Evolutionary conservation across 2,888 invertebrate species (phyloP), one percentile per base, ranked within the genome.

Genomic region (Opisthograptis luteolata): DNA sequence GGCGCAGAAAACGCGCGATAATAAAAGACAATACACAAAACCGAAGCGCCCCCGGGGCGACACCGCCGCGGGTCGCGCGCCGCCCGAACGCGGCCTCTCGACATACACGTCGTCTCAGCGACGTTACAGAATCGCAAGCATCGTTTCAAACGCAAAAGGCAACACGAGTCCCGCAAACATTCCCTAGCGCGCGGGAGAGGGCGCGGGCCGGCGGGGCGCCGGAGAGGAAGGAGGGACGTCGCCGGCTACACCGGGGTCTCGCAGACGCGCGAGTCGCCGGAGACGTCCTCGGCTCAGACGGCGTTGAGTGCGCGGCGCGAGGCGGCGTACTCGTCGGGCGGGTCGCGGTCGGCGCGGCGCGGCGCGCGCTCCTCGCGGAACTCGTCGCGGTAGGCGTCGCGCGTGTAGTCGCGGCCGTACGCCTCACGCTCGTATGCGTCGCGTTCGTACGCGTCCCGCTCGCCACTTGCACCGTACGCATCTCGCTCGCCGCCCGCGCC

Each of bases 231-330:
- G 20, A 15, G 43, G 44, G 46, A 28, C 41, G 44, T 43, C 48
- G 46, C 41, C 37, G 39, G 34, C 48, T 46, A 54, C 46, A 55
- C 53, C 32, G 51, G 51, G 40, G 62, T 58, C 51, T 60, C 59
- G 34, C 55, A 43, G 55, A 54, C 60, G 48, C 34, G 24, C 30
- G 47, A 42, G 53, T 37, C 54, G 48, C 58, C 49, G 45, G 51
- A 51, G 50, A 51, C 50, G 52, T 43, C 42, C 49, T 39, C 55
- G 57, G 39, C 32, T 46, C 94, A 95, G 84, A 95, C 94, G 81
- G 94, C 95, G 87, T 95, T 95, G 70, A 94, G 92, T 67, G 94
- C 94, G 73, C 95, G 92, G 55, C 94, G 92, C 67, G 94, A 93
- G 28, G 94, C 91, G 56, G 92, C 92, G 81, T 93, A 92, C 69